Conservation (phyloP, 2,797 vertebrate species). For the Clarias platycephalus region DNA sequence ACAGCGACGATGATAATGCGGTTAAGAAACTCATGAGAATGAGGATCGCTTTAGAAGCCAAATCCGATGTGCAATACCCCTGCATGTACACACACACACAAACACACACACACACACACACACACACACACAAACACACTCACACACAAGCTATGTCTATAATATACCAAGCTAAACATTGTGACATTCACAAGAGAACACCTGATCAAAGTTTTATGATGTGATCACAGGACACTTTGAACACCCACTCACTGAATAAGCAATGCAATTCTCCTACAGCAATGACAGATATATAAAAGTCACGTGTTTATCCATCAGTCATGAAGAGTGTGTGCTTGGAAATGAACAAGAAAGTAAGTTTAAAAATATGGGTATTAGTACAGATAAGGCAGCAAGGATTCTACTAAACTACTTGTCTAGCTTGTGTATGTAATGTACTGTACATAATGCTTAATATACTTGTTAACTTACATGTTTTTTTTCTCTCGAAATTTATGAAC, state of each 20-base stretch:
- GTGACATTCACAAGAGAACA: constrained; percentile 18
- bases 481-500: too few relatives aligned
- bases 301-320: constrained; percentile 1
- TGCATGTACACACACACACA: background rate
- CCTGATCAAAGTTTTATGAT: constrained; percentile 40
- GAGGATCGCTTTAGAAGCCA: constrained; percentile 14
- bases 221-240: constrained; percentile 37
- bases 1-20: constrained; percentile 31
- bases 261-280: constrained; percentile 24
- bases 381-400: background rate
- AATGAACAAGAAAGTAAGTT: background rate
- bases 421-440: background rate
- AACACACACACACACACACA: background rate
- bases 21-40: constrained; percentile 15
- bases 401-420: background rate
- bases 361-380: background rate
- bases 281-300: constrained; percentile 1
- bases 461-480: background rate
- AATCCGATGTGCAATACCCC: background rate
- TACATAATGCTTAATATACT: background rate
- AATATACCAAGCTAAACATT: constrained; percentile 10
- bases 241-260: constrained; percentile 35
- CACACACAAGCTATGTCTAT: background rate
- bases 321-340: background rate
- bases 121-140: constrained; percentile 1